Conservation (phyloP, 2,797 vertebrate genomes). For the Pangasius krempfi region DNA sequence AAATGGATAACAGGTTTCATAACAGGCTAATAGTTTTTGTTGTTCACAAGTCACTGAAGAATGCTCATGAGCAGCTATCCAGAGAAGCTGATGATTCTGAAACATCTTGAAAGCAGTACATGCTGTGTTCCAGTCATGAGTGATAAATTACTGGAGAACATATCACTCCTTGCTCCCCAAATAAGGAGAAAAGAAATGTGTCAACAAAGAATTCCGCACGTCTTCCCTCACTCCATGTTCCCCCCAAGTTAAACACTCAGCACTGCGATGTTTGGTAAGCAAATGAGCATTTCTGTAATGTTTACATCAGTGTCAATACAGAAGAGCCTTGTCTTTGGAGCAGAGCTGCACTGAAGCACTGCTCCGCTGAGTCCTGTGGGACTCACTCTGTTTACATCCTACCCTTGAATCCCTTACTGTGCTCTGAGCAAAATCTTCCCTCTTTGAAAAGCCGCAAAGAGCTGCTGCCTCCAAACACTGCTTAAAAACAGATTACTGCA, state of each 20-base stretch:
- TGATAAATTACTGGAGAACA: constrained; percentile 37
- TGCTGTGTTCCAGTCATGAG: constrained; percentile 28
- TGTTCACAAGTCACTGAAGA: constrained; percentile 6
- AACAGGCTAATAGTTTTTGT: neutral
- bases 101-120: constrained; percentile 23
- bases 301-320: constrained; percentile 47
- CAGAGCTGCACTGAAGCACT: constrained; percentile 4
- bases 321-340: constrained; percentile 33
- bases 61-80: constrained; percentile 18
- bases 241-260: constrained; percentile 37
- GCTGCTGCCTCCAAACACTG: constrained; percentile 59
- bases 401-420: constrained; percentile 53
- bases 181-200: constrained; percentile 43
- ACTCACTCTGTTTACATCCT: constrained; percentile 49
- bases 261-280: constrained; percentile 45
- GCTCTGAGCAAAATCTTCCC: constrained; percentile 23
- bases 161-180: constrained; percentile 46
- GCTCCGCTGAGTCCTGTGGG: constrained; percentile 38
- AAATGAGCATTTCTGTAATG: constrained; percentile 46
- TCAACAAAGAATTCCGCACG: constrained; percentile 40
- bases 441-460: constrained; percentile 51
- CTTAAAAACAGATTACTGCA: constrained; percentile 63
- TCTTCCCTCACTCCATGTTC: constrained; percentile 29
- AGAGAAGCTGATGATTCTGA: constrained; percentile 16
- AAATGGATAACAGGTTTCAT: constrained; percentile 23